phyloP scores from a whole-genome alignment of 2,888 invertebrate genomes.

The Rotaria magnacalcarata region DNA sequence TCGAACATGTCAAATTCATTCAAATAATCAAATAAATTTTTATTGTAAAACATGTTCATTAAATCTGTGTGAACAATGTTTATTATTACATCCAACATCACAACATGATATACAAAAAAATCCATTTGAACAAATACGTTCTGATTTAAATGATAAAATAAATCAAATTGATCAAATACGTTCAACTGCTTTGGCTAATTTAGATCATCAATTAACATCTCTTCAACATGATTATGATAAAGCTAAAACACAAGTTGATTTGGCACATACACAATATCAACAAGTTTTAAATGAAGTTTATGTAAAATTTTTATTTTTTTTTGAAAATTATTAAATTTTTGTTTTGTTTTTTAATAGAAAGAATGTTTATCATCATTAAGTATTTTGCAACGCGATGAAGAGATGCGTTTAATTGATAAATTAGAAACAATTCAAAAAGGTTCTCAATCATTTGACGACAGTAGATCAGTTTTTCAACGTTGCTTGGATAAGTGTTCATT shows the following conservation, averaged over 20 bases:
- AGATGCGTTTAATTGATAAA: constrained; percentile 11
- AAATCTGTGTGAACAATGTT: constrained; percentile 80
- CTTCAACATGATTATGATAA: neutral
- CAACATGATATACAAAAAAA: constrained; percentile 63
- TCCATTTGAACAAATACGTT: constrained; percentile 2
- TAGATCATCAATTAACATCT: neutral
- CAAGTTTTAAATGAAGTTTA: neutral
- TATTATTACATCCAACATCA: constrained; percentile 75
- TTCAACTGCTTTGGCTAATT: neutral
- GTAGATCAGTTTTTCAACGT: neutral
- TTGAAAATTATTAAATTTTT: neutral
- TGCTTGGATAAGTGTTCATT: neutral
- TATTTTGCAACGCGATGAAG: neutral
- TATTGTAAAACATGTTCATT: constrained; percentile 78
- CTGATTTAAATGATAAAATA: neutral
- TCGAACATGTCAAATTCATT: constrained; percentile 71
- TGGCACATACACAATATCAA: neutral
- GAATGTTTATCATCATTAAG: neutral
- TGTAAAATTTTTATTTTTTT: too few species aligned
- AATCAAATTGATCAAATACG: neutral
- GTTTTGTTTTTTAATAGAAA: neutral
- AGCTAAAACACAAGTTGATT: constrained; percentile 8
- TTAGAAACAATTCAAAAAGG: constrained; percentile 1
- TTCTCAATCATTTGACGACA: constrained; percentile 7
- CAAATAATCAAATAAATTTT: constrained; percentile 76